These are phyloP conservation scores for Ditylenchus dipsaci DNA, from an alignment of 1,140 invertebrate species.

Conservation along the genomic window DNA sequence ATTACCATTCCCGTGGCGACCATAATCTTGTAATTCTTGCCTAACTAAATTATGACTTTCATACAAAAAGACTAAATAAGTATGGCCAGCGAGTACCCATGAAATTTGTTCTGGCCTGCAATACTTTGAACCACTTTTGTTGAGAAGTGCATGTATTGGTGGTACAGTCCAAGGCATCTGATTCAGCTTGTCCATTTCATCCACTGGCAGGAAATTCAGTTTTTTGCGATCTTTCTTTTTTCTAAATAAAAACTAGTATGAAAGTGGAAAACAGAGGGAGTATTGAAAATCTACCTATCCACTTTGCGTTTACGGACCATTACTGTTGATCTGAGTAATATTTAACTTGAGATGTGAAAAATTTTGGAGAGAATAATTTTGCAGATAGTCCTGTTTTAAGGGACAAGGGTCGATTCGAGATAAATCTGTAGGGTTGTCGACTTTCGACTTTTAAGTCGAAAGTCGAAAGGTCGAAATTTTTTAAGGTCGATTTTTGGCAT, in stretches of 20 bases:
- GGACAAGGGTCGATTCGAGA: too few relatives aligned
- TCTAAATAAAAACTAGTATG: not conserved
- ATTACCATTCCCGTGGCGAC: not conserved
- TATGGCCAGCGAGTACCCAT: not conserved
- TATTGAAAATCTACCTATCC: too few relatives aligned
- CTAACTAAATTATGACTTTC: not conserved
- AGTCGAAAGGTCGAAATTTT: too few relatives aligned
- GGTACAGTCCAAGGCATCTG: not conserved
- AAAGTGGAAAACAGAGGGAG: not conserved
- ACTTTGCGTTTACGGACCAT: too few relatives aligned
- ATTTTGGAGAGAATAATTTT: too few relatives aligned
- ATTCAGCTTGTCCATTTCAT: not conserved
- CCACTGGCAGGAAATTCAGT: not conserved
- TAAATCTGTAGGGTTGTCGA: too few relatives aligned
- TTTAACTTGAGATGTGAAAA: too few relatives aligned
- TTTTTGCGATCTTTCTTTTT: not conserved
- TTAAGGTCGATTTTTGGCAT: too few relatives aligned
- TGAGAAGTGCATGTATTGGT: not conserved
- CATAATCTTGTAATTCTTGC: not conserved
- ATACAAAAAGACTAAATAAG: not conserved
- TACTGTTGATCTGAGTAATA: not conserved
- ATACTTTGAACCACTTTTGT: not conserved
- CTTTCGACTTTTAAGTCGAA: too few relatives aligned
- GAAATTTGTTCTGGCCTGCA: not conserved
- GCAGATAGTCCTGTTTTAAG: too few relatives aligned